Conservation (phyloP, 2,888 invertebrate species). For the Agriotes lineatus region DNA sequence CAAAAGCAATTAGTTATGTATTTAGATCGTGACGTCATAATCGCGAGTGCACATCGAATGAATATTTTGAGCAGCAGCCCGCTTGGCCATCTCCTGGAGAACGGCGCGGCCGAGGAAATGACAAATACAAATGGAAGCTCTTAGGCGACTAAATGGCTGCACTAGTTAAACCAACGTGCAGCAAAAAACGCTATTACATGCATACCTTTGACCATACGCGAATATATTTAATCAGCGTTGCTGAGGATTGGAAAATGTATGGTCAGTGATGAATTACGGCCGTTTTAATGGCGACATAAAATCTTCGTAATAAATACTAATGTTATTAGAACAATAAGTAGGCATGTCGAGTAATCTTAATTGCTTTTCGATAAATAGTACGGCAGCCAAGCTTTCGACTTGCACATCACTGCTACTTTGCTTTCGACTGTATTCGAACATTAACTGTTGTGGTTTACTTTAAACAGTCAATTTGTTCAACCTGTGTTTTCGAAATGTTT, state of each 20-base stretch:
- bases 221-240: constrained; percentile 14
- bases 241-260: constrained; percentile 12
- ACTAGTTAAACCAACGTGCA: constrained; percentile 1
- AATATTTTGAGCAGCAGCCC: neutral
- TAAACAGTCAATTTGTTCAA: too few relatives aligned
- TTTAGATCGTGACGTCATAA: constrained; percentile 28
- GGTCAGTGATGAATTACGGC: constrained; percentile 17
- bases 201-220: constrained; percentile 12
- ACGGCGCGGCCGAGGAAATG: neutral
- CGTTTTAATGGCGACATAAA: constrained; percentile 13
- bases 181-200: neutral
- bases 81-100: neutral
- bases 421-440: neutral
- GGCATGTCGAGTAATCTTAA: constrained; percentile 12
- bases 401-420: neutral
- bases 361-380: constrained; percentile 11
- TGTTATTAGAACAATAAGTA: constrained; percentile 20
- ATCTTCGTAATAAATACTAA: constrained; percentile 16
- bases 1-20: constrained; percentile 55
- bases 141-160: neutral
- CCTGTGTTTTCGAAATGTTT: too few relatives aligned
- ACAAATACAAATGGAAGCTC: neutral
- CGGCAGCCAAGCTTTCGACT: constrained; percentile 1
- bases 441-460: too few relatives aligned
- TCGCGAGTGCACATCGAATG: constrained; percentile 21